Percentiles rank a stretch among this genome's conserved stretches.
Evolutionary conservation across 2,888 invertebrate species (phyloP).

Genomic region (Ditula angustiorana): DNA sequence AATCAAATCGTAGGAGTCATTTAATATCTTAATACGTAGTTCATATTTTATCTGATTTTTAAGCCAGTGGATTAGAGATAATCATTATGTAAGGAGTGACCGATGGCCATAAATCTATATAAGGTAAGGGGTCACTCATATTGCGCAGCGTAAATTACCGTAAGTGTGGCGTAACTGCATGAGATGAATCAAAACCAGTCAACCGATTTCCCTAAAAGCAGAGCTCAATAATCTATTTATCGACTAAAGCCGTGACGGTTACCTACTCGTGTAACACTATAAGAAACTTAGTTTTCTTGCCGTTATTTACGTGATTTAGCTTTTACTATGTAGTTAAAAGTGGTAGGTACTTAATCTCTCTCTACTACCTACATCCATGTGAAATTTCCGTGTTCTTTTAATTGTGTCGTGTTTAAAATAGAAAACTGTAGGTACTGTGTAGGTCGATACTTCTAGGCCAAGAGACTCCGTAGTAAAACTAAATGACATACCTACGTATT

Average conservation of each 20-base stretch:
- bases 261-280: neutral
- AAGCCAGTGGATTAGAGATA: conserved; percentile 23
- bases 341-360: too few species aligned
- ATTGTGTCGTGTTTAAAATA: too few species aligned
- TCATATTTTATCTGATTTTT: conserved; percentile 26
- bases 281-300: neutral
- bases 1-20: conserved; percentile 30
- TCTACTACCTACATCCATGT: too few species aligned
- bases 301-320: neutral
- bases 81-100: conserved; percentile 44
- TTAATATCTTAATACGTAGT: conserved; percentile 33
- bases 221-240: conserved; percentile 29
- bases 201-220: conserved; percentile 43
- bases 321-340: neutral
- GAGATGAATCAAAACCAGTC: conserved; percentile 61
- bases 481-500: too few species aligned
- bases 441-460: too few species aligned
- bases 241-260: conserved; percentile 14
- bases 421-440: too few species aligned
- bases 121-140: conserved; percentile 65
- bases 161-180: conserved; percentile 54
- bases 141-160: conserved; percentile 48
- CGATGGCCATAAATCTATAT: conserved; percentile 56
- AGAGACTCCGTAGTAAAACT: too few species aligned
- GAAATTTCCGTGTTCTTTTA: too few species aligned